Evolutionary conservation across 2,888 invertebrate species (phyloP).

Genomic region (Temnothorax ravouxi): DNA sequence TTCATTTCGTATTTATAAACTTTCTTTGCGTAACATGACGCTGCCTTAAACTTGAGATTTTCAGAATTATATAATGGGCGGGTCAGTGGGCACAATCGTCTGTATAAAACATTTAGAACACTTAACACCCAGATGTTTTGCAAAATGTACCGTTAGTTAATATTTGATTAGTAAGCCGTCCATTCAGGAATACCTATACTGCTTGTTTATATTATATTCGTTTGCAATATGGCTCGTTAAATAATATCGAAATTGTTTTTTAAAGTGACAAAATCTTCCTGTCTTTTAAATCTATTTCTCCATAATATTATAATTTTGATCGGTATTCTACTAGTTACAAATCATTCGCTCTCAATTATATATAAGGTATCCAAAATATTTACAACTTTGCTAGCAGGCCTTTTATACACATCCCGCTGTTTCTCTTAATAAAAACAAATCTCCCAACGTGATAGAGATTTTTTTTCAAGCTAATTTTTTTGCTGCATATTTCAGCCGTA

Average conservation of each 20-base stretch:
- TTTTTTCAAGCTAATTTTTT: conserved; percentile 60
- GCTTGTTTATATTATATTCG: conserved; percentile 53
- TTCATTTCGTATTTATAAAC: conserved; percentile 72
- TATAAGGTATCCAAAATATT: conserved; percentile 79
- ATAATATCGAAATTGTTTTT: conserved; percentile 44
- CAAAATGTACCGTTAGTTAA: conserved; percentile 69
- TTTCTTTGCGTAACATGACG: conserved; percentile 62
- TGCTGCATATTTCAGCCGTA: conserved; percentile 54
- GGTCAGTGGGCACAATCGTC: conserved; percentile 60
- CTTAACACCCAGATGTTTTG: conserved; percentile 73
- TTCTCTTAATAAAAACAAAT: conserved; percentile 66
- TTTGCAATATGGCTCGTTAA: conserved; percentile 50
- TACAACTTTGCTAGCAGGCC: conserved; percentile 76
- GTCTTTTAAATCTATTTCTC: conserved; percentile 58
- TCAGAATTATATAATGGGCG: conserved; percentile 64
- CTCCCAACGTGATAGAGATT: conserved; percentile 58
- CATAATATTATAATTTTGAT: conserved; percentile 72
- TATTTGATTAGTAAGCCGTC: conserved; percentile 70
- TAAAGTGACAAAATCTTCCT: conserved; percentile 40
- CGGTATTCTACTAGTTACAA: conserved; percentile 74
- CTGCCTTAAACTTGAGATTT: conserved; percentile 60
- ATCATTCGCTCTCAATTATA: conserved; percentile 70
- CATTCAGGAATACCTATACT: conserved; percentile 69
- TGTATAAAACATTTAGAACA: conserved; percentile 78
- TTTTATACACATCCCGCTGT: conserved; percentile 54